Evolutionary conservation across 2,113 vertebrate genomes (phyloP).

Genomic region (Pelodiscus sinensis): DNA sequence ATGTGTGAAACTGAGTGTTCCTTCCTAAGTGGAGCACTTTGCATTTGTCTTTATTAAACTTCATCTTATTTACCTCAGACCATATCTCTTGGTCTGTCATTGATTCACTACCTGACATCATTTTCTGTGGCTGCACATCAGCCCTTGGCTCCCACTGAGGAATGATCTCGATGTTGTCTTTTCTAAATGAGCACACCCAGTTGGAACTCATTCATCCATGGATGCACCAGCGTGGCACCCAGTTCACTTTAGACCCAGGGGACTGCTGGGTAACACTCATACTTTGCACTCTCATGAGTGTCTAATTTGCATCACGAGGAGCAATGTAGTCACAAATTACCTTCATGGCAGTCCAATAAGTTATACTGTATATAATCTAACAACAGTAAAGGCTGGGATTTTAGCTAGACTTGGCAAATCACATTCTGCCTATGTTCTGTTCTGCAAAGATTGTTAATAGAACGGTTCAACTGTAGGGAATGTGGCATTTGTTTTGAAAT

Average conservation of each 20-base stretch:
- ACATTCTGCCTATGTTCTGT: too few species aligned
- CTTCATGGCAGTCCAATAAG: background rate
- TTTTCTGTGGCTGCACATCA: slow-evolving; percentile 5
- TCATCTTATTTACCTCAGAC: too few species aligned
- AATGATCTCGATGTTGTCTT: background rate
- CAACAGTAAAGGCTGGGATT: background rate
- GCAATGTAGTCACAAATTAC: background rate
- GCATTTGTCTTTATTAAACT: too few species aligned
- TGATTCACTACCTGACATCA: slow-evolving; percentile 11
- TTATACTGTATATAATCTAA: background rate
- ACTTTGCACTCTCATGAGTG: background rate
- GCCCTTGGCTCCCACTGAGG: background rate
- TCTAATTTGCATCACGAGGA: background rate
- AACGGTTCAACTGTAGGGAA: too few species aligned
- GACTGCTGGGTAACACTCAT: background rate
- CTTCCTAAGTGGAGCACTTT: too few species aligned
- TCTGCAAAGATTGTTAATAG: too few species aligned
- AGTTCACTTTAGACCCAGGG: slow-evolving; percentile 10
- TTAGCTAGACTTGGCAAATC: too few species aligned
- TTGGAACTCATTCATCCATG: background rate
- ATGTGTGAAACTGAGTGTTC: too few species aligned
- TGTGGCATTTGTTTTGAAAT: background rate
- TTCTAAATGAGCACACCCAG: background rate
- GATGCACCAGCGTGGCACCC: background rate
- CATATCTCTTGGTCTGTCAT: background rate